Percentiles rank a stretch among this genome's conserved stretches.
Conservation (phyloP, 2,888 invertebrate genomes). For the Noctua fimbriata region DNA sequence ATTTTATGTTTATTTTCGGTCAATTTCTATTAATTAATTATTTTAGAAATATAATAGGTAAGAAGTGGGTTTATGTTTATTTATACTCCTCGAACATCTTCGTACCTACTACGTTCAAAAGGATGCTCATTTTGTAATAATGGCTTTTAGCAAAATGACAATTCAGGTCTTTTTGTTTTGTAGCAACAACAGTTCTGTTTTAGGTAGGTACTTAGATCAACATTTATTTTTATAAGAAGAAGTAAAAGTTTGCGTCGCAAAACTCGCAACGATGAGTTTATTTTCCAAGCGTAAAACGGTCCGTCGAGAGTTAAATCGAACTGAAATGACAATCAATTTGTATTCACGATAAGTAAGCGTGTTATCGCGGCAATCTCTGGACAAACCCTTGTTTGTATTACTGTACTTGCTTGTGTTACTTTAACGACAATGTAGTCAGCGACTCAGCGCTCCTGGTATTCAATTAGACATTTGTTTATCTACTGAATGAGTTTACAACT, state of each 20-base stretch:
- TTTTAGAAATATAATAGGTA: background rate
- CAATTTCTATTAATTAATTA: background rate
- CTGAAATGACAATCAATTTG: conserved; percentile 81
- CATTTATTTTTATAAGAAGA: conserved; percentile 9
- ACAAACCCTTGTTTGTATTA: conserved; percentile 67
- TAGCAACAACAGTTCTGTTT: background rate
- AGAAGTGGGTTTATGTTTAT: background rate
- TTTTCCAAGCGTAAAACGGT: conserved; percentile 59
- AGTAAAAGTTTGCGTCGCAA: conserved; percentile 16
- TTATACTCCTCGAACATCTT: no score
- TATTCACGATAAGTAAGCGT: conserved; percentile 78
- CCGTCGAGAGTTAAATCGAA: conserved; percentile 67
- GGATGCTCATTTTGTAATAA: background rate
- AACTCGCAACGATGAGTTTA: conserved; percentile 20
- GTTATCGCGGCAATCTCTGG: conserved; percentile 77
- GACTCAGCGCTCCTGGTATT: conserved; percentile 23
- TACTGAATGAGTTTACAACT: conserved; percentile 23
- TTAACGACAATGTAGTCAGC: conserved; percentile 9
- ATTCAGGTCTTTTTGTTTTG: background rate
- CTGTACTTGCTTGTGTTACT: conserved; percentile 20
- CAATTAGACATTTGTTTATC: conserved; percentile 19
- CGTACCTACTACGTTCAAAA: background rate
- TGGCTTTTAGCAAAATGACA: background rate
- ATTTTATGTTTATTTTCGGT: background rate
- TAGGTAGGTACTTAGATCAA: background rate